These are phyloP conservation scores for Tetramorium parvispinum DNA, from an alignment of 1,140 invertebrate genomes.

Conservation along the genomic window DNA sequence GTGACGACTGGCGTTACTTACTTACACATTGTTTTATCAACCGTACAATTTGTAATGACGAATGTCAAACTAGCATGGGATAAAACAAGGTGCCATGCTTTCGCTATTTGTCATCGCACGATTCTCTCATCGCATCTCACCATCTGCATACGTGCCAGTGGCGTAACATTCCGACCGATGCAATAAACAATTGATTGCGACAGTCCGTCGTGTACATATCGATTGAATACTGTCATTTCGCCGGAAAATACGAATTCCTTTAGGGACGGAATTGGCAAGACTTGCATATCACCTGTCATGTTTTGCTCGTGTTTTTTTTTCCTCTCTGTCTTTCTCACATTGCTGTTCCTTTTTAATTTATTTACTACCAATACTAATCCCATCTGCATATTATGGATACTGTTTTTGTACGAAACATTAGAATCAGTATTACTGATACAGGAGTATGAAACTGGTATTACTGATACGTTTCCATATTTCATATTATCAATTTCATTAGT, in stretches of 20 bases:
- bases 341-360: not conserved
- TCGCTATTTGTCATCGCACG: slow-evolving; percentile 44
- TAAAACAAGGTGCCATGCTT: slow-evolving; percentile 59
- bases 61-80: slow-evolving; percentile 56
- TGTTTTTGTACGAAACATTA: not conserved
- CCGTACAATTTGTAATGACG: slow-evolving; percentile 44
- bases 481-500: not conserved
- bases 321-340: no score
- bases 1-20: slow-evolving; percentile 22
- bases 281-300: not conserved
- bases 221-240: not conserved
- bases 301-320: not conserved
- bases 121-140: slow-evolving; percentile 9
- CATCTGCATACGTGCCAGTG: slow-evolving; percentile 37
- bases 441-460: not conserved
- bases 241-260: not conserved
- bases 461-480: not conserved
- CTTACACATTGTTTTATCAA: slow-evolving; percentile 52
- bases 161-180: slow-evolving; percentile 28
- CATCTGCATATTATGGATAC: not conserved
- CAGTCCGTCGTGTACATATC: not conserved
- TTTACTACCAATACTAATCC: not conserved
- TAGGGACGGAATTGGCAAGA: not conserved
- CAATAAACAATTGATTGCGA: not conserved
- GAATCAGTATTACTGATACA: not conserved